These are phyloP conservation scores for Idaea biselata DNA, from an alignment of 2,888 invertebrate genomes.

Conservation along the genomic window DNA sequence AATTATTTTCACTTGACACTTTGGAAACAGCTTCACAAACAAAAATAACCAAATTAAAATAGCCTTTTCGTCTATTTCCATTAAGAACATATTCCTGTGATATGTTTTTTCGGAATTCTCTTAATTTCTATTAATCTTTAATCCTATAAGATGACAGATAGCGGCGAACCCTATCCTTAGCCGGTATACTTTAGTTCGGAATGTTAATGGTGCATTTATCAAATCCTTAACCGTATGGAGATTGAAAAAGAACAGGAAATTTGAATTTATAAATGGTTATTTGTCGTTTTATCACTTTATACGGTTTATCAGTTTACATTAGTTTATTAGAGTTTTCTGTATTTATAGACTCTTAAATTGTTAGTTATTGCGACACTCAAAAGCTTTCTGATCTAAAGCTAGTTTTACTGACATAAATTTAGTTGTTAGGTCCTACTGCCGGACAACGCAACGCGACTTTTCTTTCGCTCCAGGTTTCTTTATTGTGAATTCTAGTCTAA, in stretches of 20 bases:
- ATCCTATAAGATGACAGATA: slow-evolving; percentile 52
- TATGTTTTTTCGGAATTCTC: slow-evolving; percentile 7
- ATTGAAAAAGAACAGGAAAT: slow-evolving; percentile 21
- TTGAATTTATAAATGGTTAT: slow-evolving; percentile 9
- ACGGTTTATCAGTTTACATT: background rate
- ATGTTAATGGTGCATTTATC: slow-evolving; percentile 72
- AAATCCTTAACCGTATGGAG: slow-evolving; percentile 38
- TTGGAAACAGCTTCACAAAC: background rate
- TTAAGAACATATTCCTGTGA: background rate
- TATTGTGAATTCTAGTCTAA: no score
- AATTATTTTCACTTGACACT: slow-evolving; percentile 4
- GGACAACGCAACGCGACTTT: no score
- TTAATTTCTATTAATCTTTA: slow-evolving; percentile 28
- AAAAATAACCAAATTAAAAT: slow-evolving; percentile 6
- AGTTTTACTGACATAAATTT: no score
- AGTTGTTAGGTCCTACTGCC: no score
- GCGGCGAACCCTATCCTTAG: slow-evolving; percentile 26
- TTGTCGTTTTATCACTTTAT: slow-evolving; percentile 4
- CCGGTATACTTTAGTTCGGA: slow-evolving; percentile 33
- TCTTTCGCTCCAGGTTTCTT: no score
- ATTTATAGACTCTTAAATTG: no score
- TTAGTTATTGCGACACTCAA: no score
- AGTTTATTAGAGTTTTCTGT: background rate
- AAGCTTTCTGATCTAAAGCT: no score
- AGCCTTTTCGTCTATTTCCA: background rate